These are phyloP conservation scores for Metridium senile DNA, from an alignment of 92 coral and sea anemone species.

Conservation along the genomic window DNA sequence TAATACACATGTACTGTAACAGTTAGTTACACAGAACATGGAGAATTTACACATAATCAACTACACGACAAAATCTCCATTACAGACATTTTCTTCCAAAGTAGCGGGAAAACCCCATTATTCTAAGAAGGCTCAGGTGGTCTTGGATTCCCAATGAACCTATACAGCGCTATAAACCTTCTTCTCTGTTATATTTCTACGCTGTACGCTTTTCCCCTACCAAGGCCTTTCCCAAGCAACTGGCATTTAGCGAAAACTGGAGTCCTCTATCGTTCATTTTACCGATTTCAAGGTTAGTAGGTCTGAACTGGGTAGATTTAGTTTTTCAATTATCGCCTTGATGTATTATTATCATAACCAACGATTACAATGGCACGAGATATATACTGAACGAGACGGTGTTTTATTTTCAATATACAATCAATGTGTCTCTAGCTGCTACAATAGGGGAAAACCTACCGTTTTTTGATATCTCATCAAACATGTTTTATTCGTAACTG, in stretches of 20 bases:
- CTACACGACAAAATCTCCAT: neutral
- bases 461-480: no score
- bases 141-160: constrained; percentile 35
- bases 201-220: constrained; percentile 4
- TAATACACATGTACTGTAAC: constrained; percentile 28
- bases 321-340: constrained; percentile 25
- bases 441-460: neutral
- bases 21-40: constrained; percentile 20
- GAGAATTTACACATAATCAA: constrained; percentile 6
- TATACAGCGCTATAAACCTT: neutral
- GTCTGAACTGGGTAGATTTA: neutral
- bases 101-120: neutral
- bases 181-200: neutral
- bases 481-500: no score
- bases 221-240: constrained; percentile 27
- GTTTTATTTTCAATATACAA: neutral
- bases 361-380: neutral
- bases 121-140: constrained; percentile 5
- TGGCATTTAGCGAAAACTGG: constrained; percentile 38
- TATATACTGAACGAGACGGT: neutral
- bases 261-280: constrained; percentile 18
- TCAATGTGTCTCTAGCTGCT: neutral
- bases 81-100: neutral
- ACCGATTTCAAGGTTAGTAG: constrained; percentile 56
- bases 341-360: constrained; percentile 10